Conservation (phyloP, 2,113 vertebrate genomes). For the Nothoprocta pentlandii region DNA sequence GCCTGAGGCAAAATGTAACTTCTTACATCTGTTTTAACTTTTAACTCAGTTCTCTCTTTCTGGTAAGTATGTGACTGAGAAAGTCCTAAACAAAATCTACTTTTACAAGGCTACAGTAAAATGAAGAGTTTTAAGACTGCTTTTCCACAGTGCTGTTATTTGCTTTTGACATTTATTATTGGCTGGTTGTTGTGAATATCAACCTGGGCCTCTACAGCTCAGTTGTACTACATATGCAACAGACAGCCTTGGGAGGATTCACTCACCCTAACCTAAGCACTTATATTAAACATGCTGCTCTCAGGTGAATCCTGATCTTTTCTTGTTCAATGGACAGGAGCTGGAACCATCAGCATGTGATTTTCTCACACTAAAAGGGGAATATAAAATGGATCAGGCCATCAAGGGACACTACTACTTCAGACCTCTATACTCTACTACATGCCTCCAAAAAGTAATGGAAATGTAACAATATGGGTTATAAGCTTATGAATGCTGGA, state of each 20-base stretch:
- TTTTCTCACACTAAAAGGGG: not conserved
- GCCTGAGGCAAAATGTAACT: conserved; percentile 30
- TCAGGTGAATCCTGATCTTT: not conserved
- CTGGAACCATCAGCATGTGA: not conserved
- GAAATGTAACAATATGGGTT: not conserved
- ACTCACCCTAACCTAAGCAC: not conserved
- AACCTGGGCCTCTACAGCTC: not conserved
- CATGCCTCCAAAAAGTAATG: not conserved
- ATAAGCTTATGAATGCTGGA: not conserved
- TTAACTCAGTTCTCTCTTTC: not conserved
- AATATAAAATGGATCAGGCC: not conserved
- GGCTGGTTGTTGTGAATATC: not conserved
- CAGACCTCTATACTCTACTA: not conserved
- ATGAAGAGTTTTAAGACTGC: not conserved
- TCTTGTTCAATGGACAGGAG: not conserved
- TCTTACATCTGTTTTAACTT: conserved; percentile 31
- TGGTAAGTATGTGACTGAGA: not conserved
- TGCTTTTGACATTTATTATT: not conserved
- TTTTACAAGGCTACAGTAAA: not conserved
- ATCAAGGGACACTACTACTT: not conserved
- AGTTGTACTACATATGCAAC: not conserved
- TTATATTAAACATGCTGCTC: not conserved
- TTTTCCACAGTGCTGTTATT: not conserved
- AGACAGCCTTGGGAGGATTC: not conserved
- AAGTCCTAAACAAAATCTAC: not conserved